Base-by-base conservation (phyloP, 35 echinoderm and acorn worm species). In the Apostichopus californicus region DNA sequence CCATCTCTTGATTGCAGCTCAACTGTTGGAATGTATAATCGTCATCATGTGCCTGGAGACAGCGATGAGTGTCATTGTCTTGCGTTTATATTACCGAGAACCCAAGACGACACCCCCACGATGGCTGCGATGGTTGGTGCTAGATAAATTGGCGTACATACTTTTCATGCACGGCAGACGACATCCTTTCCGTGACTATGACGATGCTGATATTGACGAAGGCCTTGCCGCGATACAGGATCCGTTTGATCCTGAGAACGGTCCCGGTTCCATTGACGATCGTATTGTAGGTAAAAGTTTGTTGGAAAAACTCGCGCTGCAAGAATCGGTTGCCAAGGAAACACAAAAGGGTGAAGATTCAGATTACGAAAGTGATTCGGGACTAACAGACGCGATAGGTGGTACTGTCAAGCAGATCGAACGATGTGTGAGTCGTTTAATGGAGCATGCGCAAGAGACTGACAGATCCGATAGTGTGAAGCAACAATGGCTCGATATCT, bases 401-500 rank as follows among this genome's bases (percentile, higher is more conserved):
- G 56, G 83, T 15, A 85, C 92, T 3, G 87, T 96, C 56, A 86
- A 91, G 77, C 93, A 85, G 59, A 96, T 96, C 56, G 92, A 92
- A 59, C 78, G 82, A 8, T 96, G 91, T 34, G 58, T 96, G 9
- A 56, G 89, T 2, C 65, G 81, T 72, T 88, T 96, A 56, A 92
- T 89, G 26, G 73, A 77, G 25, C 73, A 77, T 53, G 90, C 88
- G 24, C 83, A 91, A 54, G 82, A 82, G 52, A 53, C 82, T 12
- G 95, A 94, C 52, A 82, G 81, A 57, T 13, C 24, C n/a, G 90
- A 92, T 11, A 21, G 78, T 20, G 78, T 96, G 25, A 92, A 87
- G 53, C 95, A 96, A 86, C 95, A 96, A 26, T 96, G 95, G 95
- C 92, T 96, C 54, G 95, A 96, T 75, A 91, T 96, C 55, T 96